A percentile compares a stretch with the other conserved stretches of the same genome.
Evolutionary conservation across 2,113 vertebrate species (phyloP).

Genomic region (Orientallactaga bullata): DNA sequence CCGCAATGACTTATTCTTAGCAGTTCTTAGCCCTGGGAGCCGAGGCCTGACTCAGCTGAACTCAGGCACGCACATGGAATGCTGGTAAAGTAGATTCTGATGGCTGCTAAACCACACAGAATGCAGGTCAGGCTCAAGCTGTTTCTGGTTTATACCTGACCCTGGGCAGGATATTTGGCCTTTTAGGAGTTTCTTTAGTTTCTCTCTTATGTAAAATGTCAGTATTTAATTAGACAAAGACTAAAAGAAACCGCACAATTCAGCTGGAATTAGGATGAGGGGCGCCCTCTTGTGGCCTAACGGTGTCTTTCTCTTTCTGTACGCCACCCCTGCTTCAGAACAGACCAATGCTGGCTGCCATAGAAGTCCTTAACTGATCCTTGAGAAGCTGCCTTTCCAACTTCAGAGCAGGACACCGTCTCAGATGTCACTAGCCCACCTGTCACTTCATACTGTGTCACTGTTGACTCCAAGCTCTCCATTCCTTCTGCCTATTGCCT

Average conservation of each 20-base stretch:
- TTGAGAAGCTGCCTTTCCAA: background rate
- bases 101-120: background rate
- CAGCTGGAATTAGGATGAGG: constrained; percentile 40
- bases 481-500: background rate
- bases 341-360: background rate
- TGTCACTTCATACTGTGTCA: background rate
- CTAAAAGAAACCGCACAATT: background rate
- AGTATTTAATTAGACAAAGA: constrained; percentile 57
- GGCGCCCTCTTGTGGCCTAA: constrained; percentile 77
- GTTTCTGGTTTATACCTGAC: background rate
- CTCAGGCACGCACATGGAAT: background rate
- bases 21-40: background rate
- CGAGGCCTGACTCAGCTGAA: background rate
- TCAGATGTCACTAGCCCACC: background rate
- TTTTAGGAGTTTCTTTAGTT: constrained; percentile 21
- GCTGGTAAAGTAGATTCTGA: background rate
- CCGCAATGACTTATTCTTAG: constrained; percentile 7
- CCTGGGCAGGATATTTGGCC: background rate
- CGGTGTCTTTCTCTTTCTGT: background rate
- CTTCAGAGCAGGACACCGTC: background rate
- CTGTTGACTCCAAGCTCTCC: background rate
- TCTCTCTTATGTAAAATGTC: constrained; percentile 12
- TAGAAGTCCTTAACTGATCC: background rate
- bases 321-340: background rate
- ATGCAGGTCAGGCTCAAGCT: background rate